Conservation (phyloP, 2,888 invertebrate species). For the Folsomia manolachei region DNA sequence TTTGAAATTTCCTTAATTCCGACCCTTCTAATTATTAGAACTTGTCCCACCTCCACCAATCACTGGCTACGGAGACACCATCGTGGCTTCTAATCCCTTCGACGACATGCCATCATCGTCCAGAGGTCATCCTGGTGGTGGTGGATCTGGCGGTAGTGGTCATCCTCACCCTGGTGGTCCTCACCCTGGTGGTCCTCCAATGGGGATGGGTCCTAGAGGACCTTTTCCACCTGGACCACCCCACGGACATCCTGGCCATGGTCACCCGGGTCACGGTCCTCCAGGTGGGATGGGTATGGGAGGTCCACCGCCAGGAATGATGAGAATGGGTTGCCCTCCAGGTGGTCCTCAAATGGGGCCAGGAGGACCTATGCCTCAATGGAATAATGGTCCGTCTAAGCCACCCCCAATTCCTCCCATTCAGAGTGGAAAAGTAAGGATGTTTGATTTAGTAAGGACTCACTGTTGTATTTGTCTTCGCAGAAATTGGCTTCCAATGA, state of each 20-base stretch:
- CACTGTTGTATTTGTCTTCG: no score
- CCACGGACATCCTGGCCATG: slow-evolving; percentile 46
- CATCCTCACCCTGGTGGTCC: slow-evolving; percentile 54
- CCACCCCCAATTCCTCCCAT: slow-evolving; percentile 72
- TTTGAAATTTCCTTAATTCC: no score
- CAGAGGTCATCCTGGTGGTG: slow-evolving; percentile 20
- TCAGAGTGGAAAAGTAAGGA: slow-evolving; percentile 75
- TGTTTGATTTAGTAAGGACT: slow-evolving; percentile 10
- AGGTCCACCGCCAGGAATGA: slow-evolving; percentile 54
- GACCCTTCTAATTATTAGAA: no score
- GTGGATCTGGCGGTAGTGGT: slow-evolving; percentile 17
- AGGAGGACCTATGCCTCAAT: slow-evolving; percentile 24
- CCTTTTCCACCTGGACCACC: slow-evolving; percentile 52
- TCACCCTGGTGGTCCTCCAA: slow-evolving; percentile 52
- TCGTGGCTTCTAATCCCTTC: slow-evolving; percentile 91
- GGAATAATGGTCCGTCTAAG: slow-evolving; percentile 52
- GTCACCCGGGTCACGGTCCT: slow-evolving; percentile 44
- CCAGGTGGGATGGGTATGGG: slow-evolving; percentile 51
- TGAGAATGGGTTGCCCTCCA: slow-evolving; percentile 58
- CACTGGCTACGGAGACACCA: slow-evolving; percentile 77
- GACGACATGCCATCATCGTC: slow-evolving; percentile 71
- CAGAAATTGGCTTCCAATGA: no score
- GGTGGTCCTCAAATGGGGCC: slow-evolving; percentile 28
- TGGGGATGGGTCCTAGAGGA: neutral
- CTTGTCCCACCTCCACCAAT: neutral